Evolutionary conservation across 2,113 vertebrate genomes (phyloP), one percentile per base, ranked within the genome.

Genomic region (Crotalus helleri): DNA sequence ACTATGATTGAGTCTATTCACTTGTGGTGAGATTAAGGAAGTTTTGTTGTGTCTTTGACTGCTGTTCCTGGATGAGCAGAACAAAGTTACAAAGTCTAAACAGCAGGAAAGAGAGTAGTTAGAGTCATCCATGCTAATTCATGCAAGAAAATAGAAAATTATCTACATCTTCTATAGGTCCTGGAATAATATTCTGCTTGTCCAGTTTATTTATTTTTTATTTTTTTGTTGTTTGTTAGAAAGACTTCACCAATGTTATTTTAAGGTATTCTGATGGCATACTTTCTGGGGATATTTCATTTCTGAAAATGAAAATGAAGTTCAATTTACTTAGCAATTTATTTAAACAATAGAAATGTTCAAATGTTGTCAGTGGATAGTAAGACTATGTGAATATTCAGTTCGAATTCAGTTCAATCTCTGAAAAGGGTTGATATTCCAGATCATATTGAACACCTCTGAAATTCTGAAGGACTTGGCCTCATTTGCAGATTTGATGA

Each of bases 151-250:
- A 96, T 95, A 95, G 85, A 89, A 96, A 95, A 94, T 94, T n/a
- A 59, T 74, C 93, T 1, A 0, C 86, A 94, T 90, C 93, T 91
- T 5, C 57, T 92, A 90, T 90, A 89, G 87, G 33, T 9, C 85
- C 26, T 10, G 23, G 87, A 95, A 95, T 96, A 96, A 95, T 96
- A 94, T 95, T 94, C 91, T 89, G 15, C 81, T 94, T 93, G 94
- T 93, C 94, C 95, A 55, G 29, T 95, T 94, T 91, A 93, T 93
- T 96, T 39, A 39, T 39, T 94, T 94, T 93, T 58, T 61, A 58
- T 92, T 96, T 93, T 94, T 93, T 94, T 92, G 44, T 46, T 96
- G 93, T 94, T 94, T 93, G 64, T 93, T 85, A 94, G 94, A 96
- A 97, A 96, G 92, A 95, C 64, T 39, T 92, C 12, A 4, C 53